Evolutionary conservation across 1,140 invertebrate species (phyloP).

Genomic region (fruit fly (Drosophila melanogaster)): DNA sequence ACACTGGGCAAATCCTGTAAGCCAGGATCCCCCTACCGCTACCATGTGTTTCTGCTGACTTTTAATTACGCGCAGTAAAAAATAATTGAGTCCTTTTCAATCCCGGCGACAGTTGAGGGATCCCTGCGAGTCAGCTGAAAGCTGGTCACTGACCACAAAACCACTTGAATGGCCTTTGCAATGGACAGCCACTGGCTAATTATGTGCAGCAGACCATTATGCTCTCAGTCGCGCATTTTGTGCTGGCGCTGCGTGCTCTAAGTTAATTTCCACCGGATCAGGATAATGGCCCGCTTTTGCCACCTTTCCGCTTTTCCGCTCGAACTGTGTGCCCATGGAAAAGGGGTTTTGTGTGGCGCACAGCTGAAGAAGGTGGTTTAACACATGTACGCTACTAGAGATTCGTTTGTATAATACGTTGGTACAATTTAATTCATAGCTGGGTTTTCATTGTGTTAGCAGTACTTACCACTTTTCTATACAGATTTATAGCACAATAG

Average conservation of each 20-base stretch:
- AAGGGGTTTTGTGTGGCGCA: neutral
- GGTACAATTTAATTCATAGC: no score
- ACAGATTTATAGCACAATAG: neutral
- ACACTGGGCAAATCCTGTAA: conserved; percentile 35
- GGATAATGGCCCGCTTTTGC: conserved; percentile 53
- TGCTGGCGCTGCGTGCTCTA: conserved; percentile 63
- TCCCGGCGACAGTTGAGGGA: conserved; percentile 52
- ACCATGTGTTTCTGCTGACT: conserved; percentile 25
- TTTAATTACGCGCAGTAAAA: conserved; percentile 76
- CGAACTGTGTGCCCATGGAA: conserved; percentile 40
- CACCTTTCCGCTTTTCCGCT: conserved; percentile 43
- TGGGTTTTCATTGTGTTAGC: no score
- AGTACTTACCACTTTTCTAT: neutral
- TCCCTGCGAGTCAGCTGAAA: conserved; percentile 5
- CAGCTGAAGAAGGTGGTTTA: neutral
- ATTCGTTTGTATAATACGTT: no score
- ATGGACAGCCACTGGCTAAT: conserved; percentile 48
- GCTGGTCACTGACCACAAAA: conserved; percentile 59
- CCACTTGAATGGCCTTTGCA: conserved; percentile 46
- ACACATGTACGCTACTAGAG: neutral
- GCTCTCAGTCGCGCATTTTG: conserved; percentile 41
- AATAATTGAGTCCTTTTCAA: conserved; percentile 81
- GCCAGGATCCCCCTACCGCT: neutral
- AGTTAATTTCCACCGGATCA: conserved; percentile 70
- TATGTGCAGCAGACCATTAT: conserved; percentile 78